Evolutionary conservation across 2,888 invertebrate genomes (phyloP).

Genomic region (Lasioglossum pauxillum): DNA sequence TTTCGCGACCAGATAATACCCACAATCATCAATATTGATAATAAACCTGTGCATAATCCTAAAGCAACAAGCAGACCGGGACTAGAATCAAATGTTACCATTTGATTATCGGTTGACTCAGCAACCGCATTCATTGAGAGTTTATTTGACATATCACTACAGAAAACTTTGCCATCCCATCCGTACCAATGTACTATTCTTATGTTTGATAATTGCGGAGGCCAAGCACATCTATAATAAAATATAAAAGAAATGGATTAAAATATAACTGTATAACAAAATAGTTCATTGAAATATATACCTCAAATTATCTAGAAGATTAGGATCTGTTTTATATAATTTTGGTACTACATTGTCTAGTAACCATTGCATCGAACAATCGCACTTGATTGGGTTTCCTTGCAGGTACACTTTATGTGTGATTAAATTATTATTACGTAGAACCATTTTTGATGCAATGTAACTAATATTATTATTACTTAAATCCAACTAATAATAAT

Average conservation of each 20-base stretch:
- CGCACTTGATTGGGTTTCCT: slow-evolving; percentile 88
- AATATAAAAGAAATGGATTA: slow-evolving; percentile 12
- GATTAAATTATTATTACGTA: slow-evolving; percentile 82
- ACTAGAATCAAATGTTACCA: slow-evolving; percentile 72
- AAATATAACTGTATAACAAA: not conserved
- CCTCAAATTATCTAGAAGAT: slow-evolving; percentile 86
- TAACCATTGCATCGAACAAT: slow-evolving; percentile 87
- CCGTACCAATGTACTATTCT: slow-evolving; percentile 88
- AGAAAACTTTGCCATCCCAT: slow-evolving; percentile 86
- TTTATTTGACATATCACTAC: slow-evolving; percentile 56
- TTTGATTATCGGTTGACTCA: slow-evolving; percentile 39
- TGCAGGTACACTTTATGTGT: slow-evolving; percentile 86
- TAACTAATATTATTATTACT: slow-evolving; percentile 86
- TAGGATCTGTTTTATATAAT: slow-evolving; percentile 84
- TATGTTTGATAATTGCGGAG: slow-evolving; percentile 84
- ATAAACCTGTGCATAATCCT: slow-evolving; percentile 62
- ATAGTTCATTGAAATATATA: slow-evolving; percentile 68
- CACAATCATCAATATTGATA: slow-evolving; percentile 73
- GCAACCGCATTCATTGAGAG: slow-evolving; percentile 62
- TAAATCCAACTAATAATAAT: slow-evolving; percentile 85
- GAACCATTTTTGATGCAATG: slow-evolving; percentile 82
- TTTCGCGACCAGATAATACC: slow-evolving; percentile 75
- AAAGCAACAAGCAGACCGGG: slow-evolving; percentile 73
- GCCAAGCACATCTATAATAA: slow-evolving; percentile 85
- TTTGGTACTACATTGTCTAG: slow-evolving; percentile 85